Base-by-base conservation (phyloP, 2,797 vertebrate species). In the Liasis olivaceus region DNA sequence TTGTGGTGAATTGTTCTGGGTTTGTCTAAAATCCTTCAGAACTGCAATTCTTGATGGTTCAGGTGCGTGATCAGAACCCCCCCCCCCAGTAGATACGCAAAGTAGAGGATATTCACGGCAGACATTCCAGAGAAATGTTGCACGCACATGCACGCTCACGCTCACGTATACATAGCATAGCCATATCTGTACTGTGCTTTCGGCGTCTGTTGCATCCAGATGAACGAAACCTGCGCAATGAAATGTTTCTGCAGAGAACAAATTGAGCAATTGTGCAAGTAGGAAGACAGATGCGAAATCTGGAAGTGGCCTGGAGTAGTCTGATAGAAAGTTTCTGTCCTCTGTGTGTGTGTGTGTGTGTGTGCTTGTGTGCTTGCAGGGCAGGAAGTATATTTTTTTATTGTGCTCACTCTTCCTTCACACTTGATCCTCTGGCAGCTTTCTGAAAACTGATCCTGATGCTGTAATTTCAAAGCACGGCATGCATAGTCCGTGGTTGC, bases 81-180 rank as follows among this genome's bases (percentile, higher is more conserved):
- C 51, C 51, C 7, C 51, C 8, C 51, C 51, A 7, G 0, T 54
- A 7, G 51, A 54, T 54, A 7, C 1, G 6, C 51, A 54, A 8
- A 54, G 51, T 54, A 54, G 51, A 54, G 8, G 51, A 54, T 54
- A 54, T 54, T 54, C 51, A 54, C 8, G 51, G 8, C 7, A 54
- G 8, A 77, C 72, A 22, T 22, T 77, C 20, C 17, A 42, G 36
- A 42, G 36, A 77, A 81, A 81, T 47, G 8, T 22, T 77, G 9
- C 31, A 36, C n/a, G 14, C 15, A 20, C 2, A 2, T 3, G 2
- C 8, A 20, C 15, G 17, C 72, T 17, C 36, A 77, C 17, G 22
- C 0, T 4, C 0, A 0, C 22, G 22, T 42, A 1, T 11, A 11
- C 72, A 77, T 42, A 11, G 11, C 20, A 1, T 77, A 42, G 22